phyloP scores from a whole-genome alignment of 1,140 invertebrate species.

The Pissodes strobi region DNA sequence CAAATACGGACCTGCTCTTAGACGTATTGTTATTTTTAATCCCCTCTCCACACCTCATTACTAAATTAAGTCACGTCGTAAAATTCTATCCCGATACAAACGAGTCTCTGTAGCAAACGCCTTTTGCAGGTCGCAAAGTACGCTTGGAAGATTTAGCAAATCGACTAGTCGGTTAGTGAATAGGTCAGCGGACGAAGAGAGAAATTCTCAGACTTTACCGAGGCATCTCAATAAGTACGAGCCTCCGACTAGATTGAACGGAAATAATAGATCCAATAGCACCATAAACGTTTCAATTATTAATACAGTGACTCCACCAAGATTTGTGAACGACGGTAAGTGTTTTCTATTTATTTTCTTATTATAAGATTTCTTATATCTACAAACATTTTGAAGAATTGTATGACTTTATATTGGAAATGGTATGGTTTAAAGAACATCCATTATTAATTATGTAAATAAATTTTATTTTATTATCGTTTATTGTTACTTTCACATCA shows the following conservation, averaged over 20 bases:
- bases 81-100: not conserved
- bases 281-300: conserved; percentile 78
- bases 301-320: conserved; percentile 62
- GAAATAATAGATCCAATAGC: conserved; percentile 62
- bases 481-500: no score
- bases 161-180: conserved; percentile 71
- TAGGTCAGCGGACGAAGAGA: conserved; percentile 60
- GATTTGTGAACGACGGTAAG: conserved; percentile 36
- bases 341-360: no score
- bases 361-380: no score
- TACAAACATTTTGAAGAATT: no score
- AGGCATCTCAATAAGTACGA: conserved; percentile 63
- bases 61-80: conserved; percentile 26
- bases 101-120: conserved; percentile 3
- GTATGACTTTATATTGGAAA: no score
- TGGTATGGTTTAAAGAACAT: no score
- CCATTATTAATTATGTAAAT: no score
- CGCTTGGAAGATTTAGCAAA: conserved; percentile 79
- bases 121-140: conserved; percentile 64
- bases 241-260: conserved; percentile 59
- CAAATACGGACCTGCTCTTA: conserved; percentile 29
- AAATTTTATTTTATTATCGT: no score
- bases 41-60: conserved; percentile 14
- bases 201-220: conserved; percentile 78
- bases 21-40: conserved; percentile 16